Evolutionary conservation across 1,140 invertebrate species (phyloP).

Genomic region (Drosophila serrata): DNA sequence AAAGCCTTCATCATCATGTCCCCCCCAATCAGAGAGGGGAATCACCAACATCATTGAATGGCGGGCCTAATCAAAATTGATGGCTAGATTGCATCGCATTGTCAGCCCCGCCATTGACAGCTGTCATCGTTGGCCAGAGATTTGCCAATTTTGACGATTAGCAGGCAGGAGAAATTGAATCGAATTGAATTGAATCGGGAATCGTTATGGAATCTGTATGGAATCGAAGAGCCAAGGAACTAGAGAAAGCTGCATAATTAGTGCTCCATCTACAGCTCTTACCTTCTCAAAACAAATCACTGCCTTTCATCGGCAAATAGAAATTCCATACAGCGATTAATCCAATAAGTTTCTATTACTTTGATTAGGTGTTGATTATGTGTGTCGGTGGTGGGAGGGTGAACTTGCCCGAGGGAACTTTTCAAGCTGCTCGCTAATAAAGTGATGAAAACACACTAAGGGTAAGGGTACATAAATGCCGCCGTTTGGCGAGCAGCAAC

Average conservation of each 20-base stretch:
- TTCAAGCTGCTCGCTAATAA: conserved; percentile 74
- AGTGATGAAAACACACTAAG: conserved; percentile 59
- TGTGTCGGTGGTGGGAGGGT: conserved; percentile 50
- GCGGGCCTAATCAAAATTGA: conserved; percentile 74
- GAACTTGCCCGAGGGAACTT: conserved; percentile 38
- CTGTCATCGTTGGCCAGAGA: conserved; percentile 63
- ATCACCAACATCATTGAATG: conserved; percentile 10
- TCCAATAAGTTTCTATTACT: conserved; percentile 83
- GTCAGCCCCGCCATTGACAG: conserved; percentile 54
- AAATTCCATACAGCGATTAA: conserved; percentile 74
- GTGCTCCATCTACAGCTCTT: background rate
- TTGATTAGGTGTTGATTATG: conserved; percentile 82
- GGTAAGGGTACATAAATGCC: conserved; percentile 46
- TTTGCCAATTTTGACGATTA: conserved; percentile 70
- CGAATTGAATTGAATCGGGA: background rate
- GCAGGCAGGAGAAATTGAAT: conserved; percentile 12
- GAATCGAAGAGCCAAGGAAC: background rate
- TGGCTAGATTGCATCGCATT: conserved; percentile 61
- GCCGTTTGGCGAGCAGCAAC: conserved; percentile 51
- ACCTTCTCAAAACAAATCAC: background rate
- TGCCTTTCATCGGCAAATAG: conserved; percentile 59
- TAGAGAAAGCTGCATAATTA: conserved; percentile 33
- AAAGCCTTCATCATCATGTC: conserved; percentile 13
- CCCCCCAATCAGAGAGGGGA: background rate
- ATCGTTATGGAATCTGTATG: background rate